Percentiles rank a stretch among this genome's conserved stretches.
phyloP scores from a whole-genome alignment of 2,888 invertebrate genomes.

The Temnothorax rugatulus region DNA sequence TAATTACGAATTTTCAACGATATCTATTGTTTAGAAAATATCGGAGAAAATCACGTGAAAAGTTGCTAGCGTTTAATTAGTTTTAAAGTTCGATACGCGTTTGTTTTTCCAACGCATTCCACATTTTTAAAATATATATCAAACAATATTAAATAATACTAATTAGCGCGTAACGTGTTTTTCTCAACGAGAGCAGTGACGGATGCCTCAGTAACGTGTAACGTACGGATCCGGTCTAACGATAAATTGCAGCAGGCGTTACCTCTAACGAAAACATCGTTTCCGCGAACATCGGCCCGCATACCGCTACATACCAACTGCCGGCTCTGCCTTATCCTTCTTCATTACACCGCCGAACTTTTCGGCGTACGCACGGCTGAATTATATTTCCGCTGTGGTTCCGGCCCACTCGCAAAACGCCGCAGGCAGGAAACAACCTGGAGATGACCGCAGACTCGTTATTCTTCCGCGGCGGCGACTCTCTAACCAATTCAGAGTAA shows the following conservation, averaged over 20 bases:
- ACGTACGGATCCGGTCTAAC: constrained; percentile 42
- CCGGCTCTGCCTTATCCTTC: constrained; percentile 28
- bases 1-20: background rate
- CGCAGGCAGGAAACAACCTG: constrained; percentile 1
- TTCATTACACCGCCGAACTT: constrained; percentile 48
- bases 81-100: background rate
- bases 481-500: constrained; percentile 57
- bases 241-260: constrained; percentile 48
- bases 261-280: constrained; percentile 43
- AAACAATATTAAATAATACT: constrained; percentile 6
- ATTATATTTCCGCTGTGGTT: constrained; percentile 48
- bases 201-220: constrained; percentile 30
- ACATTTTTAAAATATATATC: background rate
- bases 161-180: constrained; percentile 12
- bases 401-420: constrained; percentile 16
- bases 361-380: constrained; percentile 36
- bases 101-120: background rate
- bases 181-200: constrained; percentile 30
- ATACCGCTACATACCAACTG: constrained; percentile 24
- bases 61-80: background rate
- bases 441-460: constrained; percentile 59
- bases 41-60: background rate
- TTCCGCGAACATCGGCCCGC: constrained; percentile 32
- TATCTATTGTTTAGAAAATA: background rate
- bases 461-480: constrained; percentile 28